Evolutionary conservation across 2,888 invertebrate genomes (phyloP).

Genomic region (Iphiclides podalirius): DNA sequence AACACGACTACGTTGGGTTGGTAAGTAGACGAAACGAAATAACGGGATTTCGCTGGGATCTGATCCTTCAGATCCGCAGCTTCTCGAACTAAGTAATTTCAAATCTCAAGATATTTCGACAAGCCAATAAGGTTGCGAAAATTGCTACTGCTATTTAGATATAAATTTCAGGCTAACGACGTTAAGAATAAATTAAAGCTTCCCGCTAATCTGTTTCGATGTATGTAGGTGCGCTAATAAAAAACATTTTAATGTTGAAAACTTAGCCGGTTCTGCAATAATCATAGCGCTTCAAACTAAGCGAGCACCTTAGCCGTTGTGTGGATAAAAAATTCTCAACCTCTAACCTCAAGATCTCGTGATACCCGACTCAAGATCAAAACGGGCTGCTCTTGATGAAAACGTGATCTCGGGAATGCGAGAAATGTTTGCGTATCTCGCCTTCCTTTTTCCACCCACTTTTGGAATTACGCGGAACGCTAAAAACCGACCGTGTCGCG

Average conservation of each 20-base stretch:
- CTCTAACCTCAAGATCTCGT: slow-evolving; percentile 15
- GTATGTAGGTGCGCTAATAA: too few relatives aligned
- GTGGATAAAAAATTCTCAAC: slow-evolving; percentile 19
- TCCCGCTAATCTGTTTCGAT: too few relatives aligned
- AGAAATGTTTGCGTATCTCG: slow-evolving; percentile 10
- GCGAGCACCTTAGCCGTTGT: slow-evolving; percentile 18
- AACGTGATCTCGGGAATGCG: slow-evolving; percentile 24
- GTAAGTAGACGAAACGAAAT: too few relatives aligned
- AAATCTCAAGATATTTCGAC: too few relatives aligned
- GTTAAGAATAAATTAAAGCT: too few relatives aligned
- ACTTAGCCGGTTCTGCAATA: slow-evolving; percentile 12
- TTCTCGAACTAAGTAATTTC: too few relatives aligned
- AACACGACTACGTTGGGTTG: too few relatives aligned
- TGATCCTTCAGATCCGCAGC: too few relatives aligned
- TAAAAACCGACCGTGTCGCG: slow-evolving; percentile 33
- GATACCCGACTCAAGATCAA: slow-evolving; percentile 20
- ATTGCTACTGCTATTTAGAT: too few relatives aligned
- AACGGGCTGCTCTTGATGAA: slow-evolving; percentile 22
- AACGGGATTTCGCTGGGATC: too few relatives aligned
- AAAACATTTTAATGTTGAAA: slow-evolving; percentile 7
- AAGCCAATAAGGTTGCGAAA: too few relatives aligned
- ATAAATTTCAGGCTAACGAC: too few relatives aligned
- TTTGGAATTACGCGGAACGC: slow-evolving; percentile 28
- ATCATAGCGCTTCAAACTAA: slow-evolving; percentile 7
- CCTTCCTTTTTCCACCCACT: slow-evolving; percentile 24